Percentiles rank a stretch among this genome's conserved stretches.
Evolutionary conservation across 2,113 vertebrate species (phyloP).

Genomic region (Vidua macroura): DNA sequence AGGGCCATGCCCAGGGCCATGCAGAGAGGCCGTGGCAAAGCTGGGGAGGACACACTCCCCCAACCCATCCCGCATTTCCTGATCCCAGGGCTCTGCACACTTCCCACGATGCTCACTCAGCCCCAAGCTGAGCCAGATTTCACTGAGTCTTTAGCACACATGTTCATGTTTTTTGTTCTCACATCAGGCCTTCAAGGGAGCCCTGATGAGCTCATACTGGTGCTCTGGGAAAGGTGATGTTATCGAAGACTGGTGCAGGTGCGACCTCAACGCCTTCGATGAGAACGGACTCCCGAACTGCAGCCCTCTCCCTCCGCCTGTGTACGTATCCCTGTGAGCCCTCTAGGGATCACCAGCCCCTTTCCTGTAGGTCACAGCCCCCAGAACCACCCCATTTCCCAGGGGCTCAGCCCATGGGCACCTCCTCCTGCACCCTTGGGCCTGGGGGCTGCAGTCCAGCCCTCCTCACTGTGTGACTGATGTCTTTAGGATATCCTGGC

Average conservation of each 20-base stretch:
- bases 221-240: conserved; percentile 98
- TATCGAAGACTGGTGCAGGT: conserved; percentile 98
- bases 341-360: background rate
- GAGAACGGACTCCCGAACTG: conserved; percentile 94
- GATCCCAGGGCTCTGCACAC: accelerated
- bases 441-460: background rate
- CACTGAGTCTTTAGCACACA: background rate
- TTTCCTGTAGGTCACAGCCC: background rate
- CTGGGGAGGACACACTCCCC: background rate
- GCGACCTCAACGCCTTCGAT: conserved; percentile 94
- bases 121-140: background rate
- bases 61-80: accelerated
- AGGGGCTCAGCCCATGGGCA: background rate
- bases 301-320: conserved; percentile 89
- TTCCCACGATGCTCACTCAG: background rate
- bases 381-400: background rate
- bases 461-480: background rate
- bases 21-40: background rate
- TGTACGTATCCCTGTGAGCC: conserved; percentile 76
- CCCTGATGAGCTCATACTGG: conserved; percentile 98
- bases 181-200: conserved; percentile 88
- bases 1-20: background rate
- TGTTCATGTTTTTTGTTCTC: conserved; percentile 28
- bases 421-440: background rate
- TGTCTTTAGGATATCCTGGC: conserved; percentile 56